Evolutionary conservation across 2,113 vertebrate species (phyloP), one percentile per base, ranked within the genome.

Genomic region (Dolichotis patagonum): DNA sequence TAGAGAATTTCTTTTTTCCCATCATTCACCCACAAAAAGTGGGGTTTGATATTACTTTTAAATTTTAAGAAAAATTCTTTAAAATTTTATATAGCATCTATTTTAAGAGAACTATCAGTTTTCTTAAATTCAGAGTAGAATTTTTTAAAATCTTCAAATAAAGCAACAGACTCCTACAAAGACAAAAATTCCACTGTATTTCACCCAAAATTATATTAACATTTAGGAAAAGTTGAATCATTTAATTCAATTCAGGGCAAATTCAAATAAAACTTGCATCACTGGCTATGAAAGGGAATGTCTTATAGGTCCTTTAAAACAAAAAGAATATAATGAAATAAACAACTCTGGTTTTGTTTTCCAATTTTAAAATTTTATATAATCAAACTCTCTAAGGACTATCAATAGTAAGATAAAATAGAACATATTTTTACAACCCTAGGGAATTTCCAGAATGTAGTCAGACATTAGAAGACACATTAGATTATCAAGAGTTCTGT

Each of bases 181-280:
- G n/a, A 78, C 46, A 94, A 92, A 92, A 80, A n/a, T 49, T 56
- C 10, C 0, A 28, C 6, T 69, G 0, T 26, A 24, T 24, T 95
- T 81, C 30, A 83, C 28, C 58, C 10, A 71, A 90, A 93, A 91
- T 69, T 65, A 78, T 56, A 20, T 14, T 56, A 88, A 52, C 17
- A 75, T 91, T 95, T 93, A 58, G 75, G 63, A 95, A 95, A 93
- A 75, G 24, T 71, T 91, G 3, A 86, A 24, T 38, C 17, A 24
- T 35, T 28, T 87, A 71, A 77, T 12, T 93, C 78, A 94, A 87
- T 75, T 87, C 32, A 81, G 16, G 20, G 4, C 84, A 69, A 65
- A 89, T 82, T 94, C 52, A 65, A 94, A 88, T 86, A 46, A 96
- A 96, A 94, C 28, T 88, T 96, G 4, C 7, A 75, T 88, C n/a